These are phyloP conservation scores for Thunnus albacares DNA, from an alignment of 2,797 vertebrate species.

Conservation along the genomic window DNA sequence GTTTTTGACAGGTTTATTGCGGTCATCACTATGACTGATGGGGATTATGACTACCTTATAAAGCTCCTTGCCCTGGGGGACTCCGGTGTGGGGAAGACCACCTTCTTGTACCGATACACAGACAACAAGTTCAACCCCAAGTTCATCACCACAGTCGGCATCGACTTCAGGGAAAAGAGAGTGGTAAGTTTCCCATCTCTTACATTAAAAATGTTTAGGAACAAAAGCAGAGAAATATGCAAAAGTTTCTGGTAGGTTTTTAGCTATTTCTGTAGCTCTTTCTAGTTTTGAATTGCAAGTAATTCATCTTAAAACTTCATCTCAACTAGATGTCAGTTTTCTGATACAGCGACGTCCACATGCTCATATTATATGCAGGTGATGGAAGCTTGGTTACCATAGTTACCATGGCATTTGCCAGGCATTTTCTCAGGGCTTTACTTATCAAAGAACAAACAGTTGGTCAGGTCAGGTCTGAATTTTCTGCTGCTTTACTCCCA, in stretches of 20 bases:
- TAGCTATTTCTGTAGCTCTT: neutral
- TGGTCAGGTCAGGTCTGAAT: slow-evolving; percentile 35
- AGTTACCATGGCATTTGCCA: slow-evolving; percentile 34
- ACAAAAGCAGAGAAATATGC: neutral
- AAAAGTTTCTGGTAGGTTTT: neutral
- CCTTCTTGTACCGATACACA: slow-evolving; percentile 92
- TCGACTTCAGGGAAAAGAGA: slow-evolving; percentile 98
- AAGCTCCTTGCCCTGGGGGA: slow-evolving; percentile 95
- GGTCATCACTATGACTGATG: slow-evolving; percentile 93
- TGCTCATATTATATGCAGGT: neutral
- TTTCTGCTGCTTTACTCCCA: slow-evolving; percentile 35
- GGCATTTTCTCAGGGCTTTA: slow-evolving; percentile 19
- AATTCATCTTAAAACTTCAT: neutral
- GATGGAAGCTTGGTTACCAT: slow-evolving; percentile 40
- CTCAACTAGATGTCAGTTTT: slow-evolving; percentile 1
- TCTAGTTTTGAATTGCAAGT: neutral
- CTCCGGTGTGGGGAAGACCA: slow-evolving; percentile 94
- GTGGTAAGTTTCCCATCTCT: slow-evolving; percentile 88
- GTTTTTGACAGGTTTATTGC: slow-evolving; percentile 80
- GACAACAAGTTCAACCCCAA: slow-evolving; percentile 98
- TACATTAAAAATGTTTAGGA: neutral
- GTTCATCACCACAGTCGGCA: slow-evolving; percentile 97
- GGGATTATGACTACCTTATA: slow-evolving; percentile 95
- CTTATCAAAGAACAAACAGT: slow-evolving; percentile 27
- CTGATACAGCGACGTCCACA: neutral